Percentiles rank a stretch among this genome's conserved stretches.
phyloP scores from a whole-genome alignment of 1,140 invertebrate genomes.

The Papilio polyxenes region DNA sequence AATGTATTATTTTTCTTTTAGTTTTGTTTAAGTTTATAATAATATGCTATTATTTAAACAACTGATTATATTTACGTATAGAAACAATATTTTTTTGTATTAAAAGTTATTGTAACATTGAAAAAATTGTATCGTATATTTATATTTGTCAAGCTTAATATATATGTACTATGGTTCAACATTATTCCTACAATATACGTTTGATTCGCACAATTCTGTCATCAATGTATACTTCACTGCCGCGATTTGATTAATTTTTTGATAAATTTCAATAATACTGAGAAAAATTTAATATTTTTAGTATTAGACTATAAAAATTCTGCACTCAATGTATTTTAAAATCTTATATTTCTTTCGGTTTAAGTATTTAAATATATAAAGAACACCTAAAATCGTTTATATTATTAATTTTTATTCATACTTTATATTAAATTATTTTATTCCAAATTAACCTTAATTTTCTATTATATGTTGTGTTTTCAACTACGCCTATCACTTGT shows the following conservation, averaged over 20 bases:
- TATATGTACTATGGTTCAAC: background rate
- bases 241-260: background rate
- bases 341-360: background rate
- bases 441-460: background rate
- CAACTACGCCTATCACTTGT: no score
- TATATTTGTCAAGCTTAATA: background rate
- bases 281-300: background rate
- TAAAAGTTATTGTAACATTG: background rate
- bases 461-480: no score
- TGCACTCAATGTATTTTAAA: background rate
- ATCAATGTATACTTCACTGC: background rate
- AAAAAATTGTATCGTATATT: background rate
- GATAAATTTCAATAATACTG: background rate
- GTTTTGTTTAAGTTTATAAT: background rate
- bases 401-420: background rate
- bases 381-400: background rate
- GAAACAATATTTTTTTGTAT: background rate
- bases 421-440: background rate
- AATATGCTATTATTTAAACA: background rate
- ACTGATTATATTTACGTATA: background rate
- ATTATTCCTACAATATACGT: background rate
- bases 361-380: background rate
- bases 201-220: slow-evolving; percentile 6
- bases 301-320: background rate
- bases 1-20: slow-evolving; percentile 18